Evolutionary conservation across 2,888 invertebrate species (phyloP).

Genomic region (Hydrotaea diabolus): DNA sequence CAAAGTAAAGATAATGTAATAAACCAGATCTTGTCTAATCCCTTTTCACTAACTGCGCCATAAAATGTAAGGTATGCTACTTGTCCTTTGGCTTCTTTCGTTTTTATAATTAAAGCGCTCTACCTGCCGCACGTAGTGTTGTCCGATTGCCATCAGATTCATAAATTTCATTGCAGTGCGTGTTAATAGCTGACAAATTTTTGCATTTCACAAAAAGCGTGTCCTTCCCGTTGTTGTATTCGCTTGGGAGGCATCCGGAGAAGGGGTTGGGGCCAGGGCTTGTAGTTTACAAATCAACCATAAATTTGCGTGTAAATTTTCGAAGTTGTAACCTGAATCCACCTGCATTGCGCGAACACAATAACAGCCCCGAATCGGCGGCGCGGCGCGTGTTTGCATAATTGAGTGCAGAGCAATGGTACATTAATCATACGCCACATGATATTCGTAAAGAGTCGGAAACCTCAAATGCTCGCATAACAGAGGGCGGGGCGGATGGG

Average conservation of each 20-base stretch:
- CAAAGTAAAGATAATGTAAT: too few relatives aligned
- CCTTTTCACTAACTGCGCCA: too few relatives aligned
- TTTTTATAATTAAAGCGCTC: too few relatives aligned
- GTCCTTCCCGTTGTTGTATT: not conserved
- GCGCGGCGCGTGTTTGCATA: constrained; percentile 58
- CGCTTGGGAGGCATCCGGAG: not conserved
- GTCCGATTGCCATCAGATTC: not conserved
- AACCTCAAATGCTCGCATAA: not conserved
- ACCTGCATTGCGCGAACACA: not conserved
- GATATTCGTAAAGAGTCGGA: not conserved
- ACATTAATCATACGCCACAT: constrained; percentile 46
- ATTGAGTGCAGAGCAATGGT: constrained; percentile 56
- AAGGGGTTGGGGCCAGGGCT: not conserved
- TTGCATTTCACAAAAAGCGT: too few relatives aligned
- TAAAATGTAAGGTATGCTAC: too few relatives aligned
- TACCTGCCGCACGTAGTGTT: not conserved
- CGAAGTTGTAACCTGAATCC: constrained; percentile 28
- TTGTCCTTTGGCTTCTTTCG: too few relatives aligned
- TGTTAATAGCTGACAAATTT: not conserved
- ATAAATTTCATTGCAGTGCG: not conserved
- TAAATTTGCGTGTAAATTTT: constrained; percentile 57
- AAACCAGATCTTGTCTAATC: too few relatives aligned
- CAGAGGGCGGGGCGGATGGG: too few relatives aligned
- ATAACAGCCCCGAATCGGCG: too few relatives aligned
- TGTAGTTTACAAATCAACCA: constrained; percentile 43